These are phyloP conservation scores for Lasiurus borealis DNA, from an alignment of 2,113 vertebrate genomes.

Conservation along the genomic window DNA sequence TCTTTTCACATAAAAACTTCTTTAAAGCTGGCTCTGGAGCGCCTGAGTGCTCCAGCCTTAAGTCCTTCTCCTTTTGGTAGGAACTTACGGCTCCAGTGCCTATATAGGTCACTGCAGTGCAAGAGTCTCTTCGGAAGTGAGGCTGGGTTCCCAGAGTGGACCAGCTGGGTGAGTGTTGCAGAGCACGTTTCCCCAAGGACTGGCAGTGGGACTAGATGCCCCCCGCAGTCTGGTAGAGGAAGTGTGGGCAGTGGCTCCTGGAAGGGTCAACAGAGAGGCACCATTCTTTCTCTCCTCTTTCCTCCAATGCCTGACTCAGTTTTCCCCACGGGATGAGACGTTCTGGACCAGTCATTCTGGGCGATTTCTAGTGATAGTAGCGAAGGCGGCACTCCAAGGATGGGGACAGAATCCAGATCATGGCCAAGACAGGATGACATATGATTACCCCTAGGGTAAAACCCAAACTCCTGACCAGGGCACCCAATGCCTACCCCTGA, in stretches of 20 bases:
- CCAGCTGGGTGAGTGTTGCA: neutral
- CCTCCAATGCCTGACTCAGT: neutral
- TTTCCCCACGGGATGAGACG: neutral
- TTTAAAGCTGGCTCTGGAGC: neutral
- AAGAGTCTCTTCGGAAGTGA: neutral
- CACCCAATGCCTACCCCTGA: neutral
- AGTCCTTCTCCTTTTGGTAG: neutral
- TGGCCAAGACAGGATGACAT: neutral
- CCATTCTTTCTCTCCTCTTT: neutral
- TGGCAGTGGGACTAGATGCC: neutral
- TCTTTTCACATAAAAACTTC: neutral
- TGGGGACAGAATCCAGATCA: neutral
- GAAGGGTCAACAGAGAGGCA: neutral
- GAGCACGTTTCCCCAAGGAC: neutral
- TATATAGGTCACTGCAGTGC: neutral
- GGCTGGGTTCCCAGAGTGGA: neutral
- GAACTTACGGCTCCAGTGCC: neutral
- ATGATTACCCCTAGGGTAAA: neutral
- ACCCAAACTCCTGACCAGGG: neutral
- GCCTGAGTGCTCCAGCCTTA: neutral
- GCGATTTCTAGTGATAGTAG: neutral
- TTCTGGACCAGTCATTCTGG: neutral
- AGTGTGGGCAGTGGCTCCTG: neutral
- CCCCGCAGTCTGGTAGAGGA: neutral
- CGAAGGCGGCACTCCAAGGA: neutral